Evolutionary conservation across 2,113 vertebrate species (phyloP).

Genomic region (Zingel zingel): DNA sequence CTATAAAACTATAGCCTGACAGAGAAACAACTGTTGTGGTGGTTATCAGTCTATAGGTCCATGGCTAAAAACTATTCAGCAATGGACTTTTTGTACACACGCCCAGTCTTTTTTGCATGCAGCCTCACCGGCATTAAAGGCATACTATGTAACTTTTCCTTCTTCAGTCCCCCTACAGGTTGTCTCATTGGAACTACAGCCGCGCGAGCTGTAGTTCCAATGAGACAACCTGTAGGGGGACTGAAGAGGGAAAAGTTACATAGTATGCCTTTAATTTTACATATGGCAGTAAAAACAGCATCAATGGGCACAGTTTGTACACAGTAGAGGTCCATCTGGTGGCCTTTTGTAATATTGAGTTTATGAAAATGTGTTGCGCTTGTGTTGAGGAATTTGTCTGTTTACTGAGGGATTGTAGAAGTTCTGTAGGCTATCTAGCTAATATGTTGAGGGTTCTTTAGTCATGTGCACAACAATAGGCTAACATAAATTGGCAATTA

Average conservation of each 20-base stretch:
- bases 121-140: conserved; percentile 2
- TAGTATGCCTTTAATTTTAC: conserved; percentile 6
- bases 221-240: no score
- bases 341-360: conserved; percentile 22
- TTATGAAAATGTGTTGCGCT: not conserved
- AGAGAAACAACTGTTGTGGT: conserved; percentile 10
- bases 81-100: not conserved
- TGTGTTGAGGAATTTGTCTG: not conserved
- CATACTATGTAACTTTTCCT: no score
- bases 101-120: conserved; percentile 13
- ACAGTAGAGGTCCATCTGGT: conserved; percentile 61
- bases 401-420: not conserved
- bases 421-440: no score
- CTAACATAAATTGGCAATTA: no score
- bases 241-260: no score
- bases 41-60: not conserved
- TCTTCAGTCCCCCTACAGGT: no score
- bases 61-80: not conserved
- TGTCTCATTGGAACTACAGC: no score
- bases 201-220: no score
- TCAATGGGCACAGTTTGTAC: not conserved
- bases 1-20: not conserved
- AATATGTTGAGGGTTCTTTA: no score
- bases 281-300: conserved; percentile 4
- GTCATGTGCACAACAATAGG: no score